These are phyloP conservation scores for Tachyglossus aculeatus DNA, from an alignment of 2,797 vertebrate genomes.

Conservation along the genomic window DNA sequence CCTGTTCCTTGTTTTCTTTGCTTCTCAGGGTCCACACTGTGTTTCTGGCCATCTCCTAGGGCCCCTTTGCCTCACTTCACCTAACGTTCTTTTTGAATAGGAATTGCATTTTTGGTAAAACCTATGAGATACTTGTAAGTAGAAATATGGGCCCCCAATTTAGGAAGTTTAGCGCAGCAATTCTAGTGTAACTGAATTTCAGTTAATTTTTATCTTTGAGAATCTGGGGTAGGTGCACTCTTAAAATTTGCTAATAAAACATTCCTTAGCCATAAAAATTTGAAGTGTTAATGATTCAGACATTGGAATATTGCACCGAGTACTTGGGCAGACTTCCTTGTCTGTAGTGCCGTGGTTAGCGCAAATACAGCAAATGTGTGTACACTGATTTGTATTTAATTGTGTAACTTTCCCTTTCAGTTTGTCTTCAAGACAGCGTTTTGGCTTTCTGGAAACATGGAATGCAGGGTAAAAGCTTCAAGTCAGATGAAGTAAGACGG, in stretches of 20 bases:
- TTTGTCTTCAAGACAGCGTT: slow-evolving; percentile 98
- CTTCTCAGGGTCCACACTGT: too few species aligned
- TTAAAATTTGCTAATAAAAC: too few species aligned
- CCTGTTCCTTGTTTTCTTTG: too few species aligned
- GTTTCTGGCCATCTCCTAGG: too few species aligned
- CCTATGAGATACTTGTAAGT: too few species aligned
- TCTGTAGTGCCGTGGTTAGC: background rate
- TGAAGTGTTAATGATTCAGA: slow-evolving; percentile 30
- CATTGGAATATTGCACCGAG: slow-evolving; percentile 18
- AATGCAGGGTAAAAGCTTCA: slow-evolving; percentile 99
- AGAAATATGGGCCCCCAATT: background rate
- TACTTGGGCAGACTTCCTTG: background rate
- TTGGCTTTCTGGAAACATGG: slow-evolving; percentile 99
- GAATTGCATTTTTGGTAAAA: too few species aligned
- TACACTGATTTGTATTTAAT: background rate
- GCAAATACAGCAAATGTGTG: background rate
- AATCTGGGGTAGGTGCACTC: slow-evolving; percentile 1
- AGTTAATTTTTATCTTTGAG: background rate
- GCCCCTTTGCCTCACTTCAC: too few species aligned
- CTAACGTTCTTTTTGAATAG: too few species aligned
- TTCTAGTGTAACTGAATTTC: slow-evolving; percentile 3
- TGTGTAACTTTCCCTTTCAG: slow-evolving; percentile 69
- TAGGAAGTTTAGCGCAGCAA: slow-evolving; percentile 15
- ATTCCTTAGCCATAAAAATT: slow-evolving; percentile 34
- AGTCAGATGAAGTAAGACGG: slow-evolving; percentile 90